phyloP scores from a whole-genome alignment of 1,140 invertebrate genomes.

The Drosophila simulans region DNA sequence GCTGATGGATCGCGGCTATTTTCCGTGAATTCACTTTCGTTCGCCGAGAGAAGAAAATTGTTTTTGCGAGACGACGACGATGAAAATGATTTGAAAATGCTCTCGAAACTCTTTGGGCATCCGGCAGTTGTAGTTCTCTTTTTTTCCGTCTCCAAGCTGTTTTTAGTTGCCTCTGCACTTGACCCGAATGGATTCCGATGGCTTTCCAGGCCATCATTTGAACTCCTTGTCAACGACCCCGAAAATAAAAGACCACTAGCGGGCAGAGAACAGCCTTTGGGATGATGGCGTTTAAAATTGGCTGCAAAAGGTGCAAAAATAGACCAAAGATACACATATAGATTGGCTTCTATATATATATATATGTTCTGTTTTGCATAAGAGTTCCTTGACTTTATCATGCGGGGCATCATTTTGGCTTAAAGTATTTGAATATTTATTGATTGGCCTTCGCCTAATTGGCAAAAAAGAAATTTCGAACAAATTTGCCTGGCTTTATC shows the following conservation, averaged over 20 bases:
- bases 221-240: conserved; percentile 55
- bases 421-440: background rate
- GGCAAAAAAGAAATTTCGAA: no score
- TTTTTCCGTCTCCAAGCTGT: conserved; percentile 4
- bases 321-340: conserved; percentile 31
- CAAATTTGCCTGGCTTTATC: background rate
- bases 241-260: conserved; percentile 25
- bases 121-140: conserved; percentile 21
- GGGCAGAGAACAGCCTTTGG: conserved; percentile 8
- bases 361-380: conserved; percentile 5
- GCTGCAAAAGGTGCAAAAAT: conserved; percentile 42
- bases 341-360: conserved; percentile 31
- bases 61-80: conserved; percentile 8
- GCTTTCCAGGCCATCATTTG: conserved; percentile 38
- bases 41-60: conserved; percentile 18
- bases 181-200: conserved; percentile 45
- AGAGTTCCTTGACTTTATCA: conserved; percentile 47
- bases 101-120: conserved; percentile 22
- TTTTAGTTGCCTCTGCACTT: conserved; percentile 52
- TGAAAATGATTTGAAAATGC: background rate
- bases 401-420: background rate
- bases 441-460: background rate
- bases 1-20: conserved; percentile 56
- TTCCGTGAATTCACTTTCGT: conserved; percentile 53
- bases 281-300: conserved; percentile 52